Base-by-base conservation (phyloP, 2,888 invertebrate species). In the Leptarthrus brevirostris region DNA sequence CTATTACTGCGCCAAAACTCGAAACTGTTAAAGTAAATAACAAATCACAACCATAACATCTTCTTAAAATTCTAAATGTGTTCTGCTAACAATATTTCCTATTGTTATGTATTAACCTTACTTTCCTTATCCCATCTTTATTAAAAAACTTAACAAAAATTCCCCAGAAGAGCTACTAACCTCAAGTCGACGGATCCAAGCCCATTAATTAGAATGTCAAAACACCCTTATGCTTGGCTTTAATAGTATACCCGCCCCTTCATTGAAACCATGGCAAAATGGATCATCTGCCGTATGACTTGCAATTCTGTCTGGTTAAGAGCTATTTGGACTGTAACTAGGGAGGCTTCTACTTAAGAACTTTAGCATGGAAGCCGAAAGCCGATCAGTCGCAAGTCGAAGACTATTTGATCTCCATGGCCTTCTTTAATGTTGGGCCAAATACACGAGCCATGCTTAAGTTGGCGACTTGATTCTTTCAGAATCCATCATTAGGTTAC, bases 191-290 rank as follows among this genome's bases (percentile, higher is more conserved):
- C 36, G 36, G 24, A 2, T n/a, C 40, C 14, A 36, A 47, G 44
- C 20, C 64, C 47, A 64, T 64, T 64, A 64, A 64, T 64, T 64
- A 64, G 64, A 44, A 64, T 47, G 64, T 64, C 64, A 64, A 64
- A 64, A 64, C 64, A 64, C 64, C 64, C 64, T 64, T 64, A 64
- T 24, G 64, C 64, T 47, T 47, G 58, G 36, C 44, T 24, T 44
- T 64, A 64, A 64, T 64, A 64, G 24, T 47, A 64, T 40, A 22
- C 64, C 64, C 64, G 44, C 64, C 64, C 64, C 44, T 64, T 64
- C 24, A 64, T 64, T 44, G 44, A 64, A 64, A 40, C 64, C 47
- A 40, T 44, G 47, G 40, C n/a, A 64, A 64, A 64, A 64, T 64
- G 44, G 64, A 64, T 64, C 64, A 64, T 64, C 47, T 44, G 44